These are phyloP conservation scores for Toxotes jaculatrix DNA, from an alignment of 2,113 vertebrate genomes.

Conservation along the genomic window DNA sequence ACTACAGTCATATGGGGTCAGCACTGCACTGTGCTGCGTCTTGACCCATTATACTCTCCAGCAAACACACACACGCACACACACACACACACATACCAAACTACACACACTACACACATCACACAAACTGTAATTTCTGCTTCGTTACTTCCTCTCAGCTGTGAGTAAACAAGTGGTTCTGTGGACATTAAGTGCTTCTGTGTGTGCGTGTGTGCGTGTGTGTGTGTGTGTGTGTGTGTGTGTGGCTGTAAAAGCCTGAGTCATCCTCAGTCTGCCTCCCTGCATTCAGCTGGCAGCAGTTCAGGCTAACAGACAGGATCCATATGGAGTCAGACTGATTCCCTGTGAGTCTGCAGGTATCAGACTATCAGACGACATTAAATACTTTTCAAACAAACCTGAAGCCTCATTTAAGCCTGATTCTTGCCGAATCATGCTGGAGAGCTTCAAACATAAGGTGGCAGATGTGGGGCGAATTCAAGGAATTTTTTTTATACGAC, in stretches of 20 bases:
- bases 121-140: slow-evolving; percentile 12
- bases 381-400: no score
- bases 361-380: no score
- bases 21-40: slow-evolving; percentile 1
- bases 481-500: not conserved
- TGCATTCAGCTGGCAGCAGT: slow-evolving; percentile 27
- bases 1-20: not conserved
- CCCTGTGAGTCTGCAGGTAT: slow-evolving; percentile 22
- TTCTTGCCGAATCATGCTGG: not conserved
- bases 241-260: slow-evolving; percentile 40
- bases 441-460: not conserved
- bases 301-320: slow-evolving; percentile 10
- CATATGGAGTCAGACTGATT: slow-evolving; percentile 6
- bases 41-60: not conserved
- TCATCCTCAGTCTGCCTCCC: slow-evolving; percentile 31
- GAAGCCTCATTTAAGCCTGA: no score
- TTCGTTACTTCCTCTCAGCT: slow-evolving; percentile 8
- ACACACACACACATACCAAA: not conserved
- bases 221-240: slow-evolving; percentile 29
- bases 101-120: not conserved
- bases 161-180: slow-evolving; percentile 4
- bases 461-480: not conserved
- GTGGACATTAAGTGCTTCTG: not conserved
- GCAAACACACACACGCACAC: not conserved
- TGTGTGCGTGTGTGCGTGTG: slow-evolving; percentile 14